Percentiles rank a stretch among this genome's conserved stretches.
Conservation (phyloP, 2,888 invertebrate genomes). For the Dione juno region DNA sequence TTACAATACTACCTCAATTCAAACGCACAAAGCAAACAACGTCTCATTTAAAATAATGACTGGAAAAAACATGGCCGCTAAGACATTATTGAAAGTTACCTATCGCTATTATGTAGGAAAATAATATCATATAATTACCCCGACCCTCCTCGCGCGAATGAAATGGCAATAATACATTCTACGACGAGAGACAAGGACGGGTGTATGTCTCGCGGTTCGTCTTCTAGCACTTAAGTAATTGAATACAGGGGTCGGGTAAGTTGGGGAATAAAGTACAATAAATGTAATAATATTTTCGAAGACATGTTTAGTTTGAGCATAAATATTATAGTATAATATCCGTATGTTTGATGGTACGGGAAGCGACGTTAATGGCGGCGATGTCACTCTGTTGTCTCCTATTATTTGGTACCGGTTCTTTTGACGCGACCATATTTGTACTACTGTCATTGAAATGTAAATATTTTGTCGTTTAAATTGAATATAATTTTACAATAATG, state of each 20-base stretch:
- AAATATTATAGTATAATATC: conserved; percentile 59
- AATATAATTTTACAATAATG: not conserved
- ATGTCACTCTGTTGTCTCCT: not conserved
- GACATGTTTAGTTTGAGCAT: conserved; percentile 58
- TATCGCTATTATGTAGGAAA: conserved; percentile 75
- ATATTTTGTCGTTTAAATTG: conserved; percentile 20
- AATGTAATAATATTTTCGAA: conserved; percentile 64
- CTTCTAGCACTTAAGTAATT: conserved; percentile 80
- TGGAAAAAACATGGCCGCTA: conserved; percentile 62
- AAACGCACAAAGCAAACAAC: conserved; percentile 41
- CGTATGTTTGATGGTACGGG: conserved; percentile 38
- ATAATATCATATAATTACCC: conserved; percentile 81
- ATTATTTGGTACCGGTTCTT: conserved; percentile 21
- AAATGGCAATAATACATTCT: conserved; percentile 46
- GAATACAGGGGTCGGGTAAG: conserved; percentile 73
- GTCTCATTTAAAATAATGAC: conserved; percentile 73
- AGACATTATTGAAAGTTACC: conserved; percentile 65
- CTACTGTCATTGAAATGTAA: conserved; percentile 19
- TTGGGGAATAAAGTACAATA: conserved; percentile 72
- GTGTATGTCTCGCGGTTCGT: conserved; percentile 58
- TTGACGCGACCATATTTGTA: conserved; percentile 2
- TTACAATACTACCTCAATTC: not conserved
- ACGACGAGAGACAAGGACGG: conserved; percentile 60
- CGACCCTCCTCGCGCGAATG: conserved; percentile 60
- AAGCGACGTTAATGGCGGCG: conserved; percentile 22